Evolutionary conservation across 2,113 vertebrate species (phyloP).

Genomic region (Nanger granti): DNA sequence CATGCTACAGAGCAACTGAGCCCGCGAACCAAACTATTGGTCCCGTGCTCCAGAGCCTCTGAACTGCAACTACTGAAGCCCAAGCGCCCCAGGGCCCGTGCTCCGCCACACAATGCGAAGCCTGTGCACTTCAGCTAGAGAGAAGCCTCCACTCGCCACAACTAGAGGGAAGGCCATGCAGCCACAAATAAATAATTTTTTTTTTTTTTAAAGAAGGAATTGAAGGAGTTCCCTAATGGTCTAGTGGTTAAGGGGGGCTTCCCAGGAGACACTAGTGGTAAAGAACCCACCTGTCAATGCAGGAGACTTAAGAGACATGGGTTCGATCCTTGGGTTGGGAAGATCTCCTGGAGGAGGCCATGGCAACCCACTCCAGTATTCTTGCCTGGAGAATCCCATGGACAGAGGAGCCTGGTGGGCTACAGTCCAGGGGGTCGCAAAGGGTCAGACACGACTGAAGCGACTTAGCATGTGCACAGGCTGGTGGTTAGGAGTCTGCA

Average conservation of each 20-base stretch:
- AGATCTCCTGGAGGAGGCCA: background rate
- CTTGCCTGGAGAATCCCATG: background rate
- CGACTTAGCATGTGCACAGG: background rate
- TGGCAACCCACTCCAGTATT: background rate
- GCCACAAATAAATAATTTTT: background rate
- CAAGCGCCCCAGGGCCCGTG: rapidly evolving
- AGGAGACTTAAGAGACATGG: background rate
- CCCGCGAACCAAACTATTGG: background rate
- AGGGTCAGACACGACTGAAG: background rate
- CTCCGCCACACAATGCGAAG: background rate
- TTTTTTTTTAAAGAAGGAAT: background rate
- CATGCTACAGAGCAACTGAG: background rate
- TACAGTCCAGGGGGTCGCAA: background rate
- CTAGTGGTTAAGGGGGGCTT: background rate
- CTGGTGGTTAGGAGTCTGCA: background rate
- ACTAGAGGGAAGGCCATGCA: background rate
- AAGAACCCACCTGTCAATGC: background rate
- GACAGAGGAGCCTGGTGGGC: background rate
- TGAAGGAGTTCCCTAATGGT: background rate
- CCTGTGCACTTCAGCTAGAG: background rate
- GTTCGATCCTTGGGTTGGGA: background rate
- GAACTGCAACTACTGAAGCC: background rate
- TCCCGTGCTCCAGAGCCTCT: background rate
- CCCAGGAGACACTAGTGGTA: background rate
- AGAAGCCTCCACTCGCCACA: background rate